A percentile compares a stretch with the other conserved stretches of the same genome.
Conservation (phyloP, 2,888 invertebrate species). For the Dione juno region DNA sequence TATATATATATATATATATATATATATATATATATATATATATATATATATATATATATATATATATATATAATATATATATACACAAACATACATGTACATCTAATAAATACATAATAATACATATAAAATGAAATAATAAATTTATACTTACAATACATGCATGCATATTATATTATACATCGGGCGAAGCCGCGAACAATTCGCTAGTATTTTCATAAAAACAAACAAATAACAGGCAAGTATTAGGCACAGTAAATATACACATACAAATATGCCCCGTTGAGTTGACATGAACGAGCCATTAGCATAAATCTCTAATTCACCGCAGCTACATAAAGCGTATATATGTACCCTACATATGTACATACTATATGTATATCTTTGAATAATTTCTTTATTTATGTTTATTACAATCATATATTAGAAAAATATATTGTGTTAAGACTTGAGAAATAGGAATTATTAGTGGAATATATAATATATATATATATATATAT, state of each 20-base stretch:
- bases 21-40: too few relatives aligned
- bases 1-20: too few relatives aligned
- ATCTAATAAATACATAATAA: too few relatives aligned
- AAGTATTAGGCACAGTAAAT: not conserved
- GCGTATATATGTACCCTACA: not conserved
- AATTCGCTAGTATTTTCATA: not conserved
- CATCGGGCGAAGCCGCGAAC: too few relatives aligned
- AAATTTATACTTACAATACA: too few relatives aligned
- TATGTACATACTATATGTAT: not conserved
- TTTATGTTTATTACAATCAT: not conserved
- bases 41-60: too few relatives aligned
- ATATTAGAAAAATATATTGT: not conserved
- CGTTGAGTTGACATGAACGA: constrained; percentile 11
- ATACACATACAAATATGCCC: not conserved
- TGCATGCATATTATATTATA: too few relatives aligned
- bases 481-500: too few relatives aligned
- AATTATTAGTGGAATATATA: not conserved
- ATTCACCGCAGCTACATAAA: constrained; percentile 8
- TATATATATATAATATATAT: too few relatives aligned
- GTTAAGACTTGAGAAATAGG: not conserved
- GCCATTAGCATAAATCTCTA: constrained; percentile 31
- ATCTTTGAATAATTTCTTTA: not conserved
- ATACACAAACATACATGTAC: too few relatives aligned
- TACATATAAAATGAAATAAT: too few relatives aligned
- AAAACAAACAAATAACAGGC: not conserved